Base-by-base conservation (phyloP, 1,140 invertebrate genomes). In the Drosophila prosaltans region DNA sequence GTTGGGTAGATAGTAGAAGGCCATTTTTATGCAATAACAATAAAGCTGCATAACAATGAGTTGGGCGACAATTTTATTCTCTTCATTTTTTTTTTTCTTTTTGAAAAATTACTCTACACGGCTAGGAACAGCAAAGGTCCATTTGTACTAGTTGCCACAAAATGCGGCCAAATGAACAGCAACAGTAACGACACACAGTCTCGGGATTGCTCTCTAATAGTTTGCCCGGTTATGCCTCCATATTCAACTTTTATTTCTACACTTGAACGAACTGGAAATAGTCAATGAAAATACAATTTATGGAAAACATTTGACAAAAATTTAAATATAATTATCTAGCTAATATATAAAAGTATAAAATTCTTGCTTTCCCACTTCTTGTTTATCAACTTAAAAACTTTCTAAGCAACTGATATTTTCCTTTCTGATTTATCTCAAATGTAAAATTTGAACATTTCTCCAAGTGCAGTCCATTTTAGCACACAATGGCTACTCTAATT, bases 1-100 rank as follows among this genome's bases (percentile, higher is more conserved):
- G 51, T 67, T 60, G 26, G 55, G 30, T 21, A 28, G 51, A 61
- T 24, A 26, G 67, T 43, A 51, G 61, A 30, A 21, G 61, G 77
- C 74, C 51, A 89, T 88, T 88, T 88, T 88, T 89, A 89, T 88
- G 84, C 84, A 88, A 88, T 88, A 88, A 88, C 84, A 89, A 88
- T 88, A 89, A 88, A 71, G 78, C 85, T 84, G 77, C 80, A 89
- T 89, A 83, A 80, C 84, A 90, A 88, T 88, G 80, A 78, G 70
- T 16, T 16, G 65, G 69, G 67, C 72, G 60, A 65, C 59, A 26
- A 66, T 72, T 62, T 54, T 65, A 58, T 60, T 21, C 41, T 45
- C 28, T 58, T 36, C 32, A 4, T 40, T 11, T 11, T 24, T 26
- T 4, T 51, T 51, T 24, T 26, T 6, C 45, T 82, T 89, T 88